Percentiles rank a stretch among this genome's conserved stretches.
phyloP scores from a whole-genome alignment of 53 echinoderm and acorn worm species.

The Temnopleurus reevesii region DNA sequence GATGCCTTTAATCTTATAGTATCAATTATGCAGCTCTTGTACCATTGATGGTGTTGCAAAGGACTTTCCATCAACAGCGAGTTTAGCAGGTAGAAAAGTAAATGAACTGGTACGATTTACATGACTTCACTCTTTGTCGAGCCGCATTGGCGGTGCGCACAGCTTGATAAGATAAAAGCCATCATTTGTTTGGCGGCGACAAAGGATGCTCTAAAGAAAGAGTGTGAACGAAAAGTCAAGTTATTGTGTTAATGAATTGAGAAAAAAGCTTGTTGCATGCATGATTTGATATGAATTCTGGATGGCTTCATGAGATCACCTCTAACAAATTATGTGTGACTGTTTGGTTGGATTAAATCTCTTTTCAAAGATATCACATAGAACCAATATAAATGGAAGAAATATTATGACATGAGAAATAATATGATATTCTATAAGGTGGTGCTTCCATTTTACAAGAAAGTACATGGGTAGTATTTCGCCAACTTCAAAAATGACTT shows the following conservation, averaged over 20 bases:
- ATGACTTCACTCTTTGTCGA: neutral
- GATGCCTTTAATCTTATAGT: neutral
- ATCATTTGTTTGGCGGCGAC: slow-evolving; percentile 17
- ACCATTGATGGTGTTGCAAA: neutral
- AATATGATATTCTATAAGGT: too few relatives aligned
- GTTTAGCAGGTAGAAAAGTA: too few relatives aligned
- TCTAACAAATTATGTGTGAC: too few relatives aligned
- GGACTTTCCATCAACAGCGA: neutral
- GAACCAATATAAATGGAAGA: too few relatives aligned
- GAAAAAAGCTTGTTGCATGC: slow-evolving; percentile 28
- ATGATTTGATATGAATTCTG: neutral
- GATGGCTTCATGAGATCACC: too few relatives aligned
- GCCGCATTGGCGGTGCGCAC: neutral
- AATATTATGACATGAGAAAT: too few relatives aligned
- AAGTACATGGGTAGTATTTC: too few relatives aligned
- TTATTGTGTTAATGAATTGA: slow-evolving; percentile 3
- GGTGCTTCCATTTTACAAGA: too few relatives aligned
- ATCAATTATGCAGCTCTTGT: neutral
- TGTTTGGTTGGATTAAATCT: too few relatives aligned
- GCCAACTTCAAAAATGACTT: too few relatives aligned
- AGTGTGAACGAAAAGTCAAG: slow-evolving; percentile 31
- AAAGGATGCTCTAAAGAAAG: neutral
- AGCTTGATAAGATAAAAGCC: slow-evolving; percentile 19
- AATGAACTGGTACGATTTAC: neutral
- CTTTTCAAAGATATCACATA: too few relatives aligned